phyloP scores from a whole-genome alignment of 2,888 invertebrate genomes.

The Tetropium fuscum region DNA sequence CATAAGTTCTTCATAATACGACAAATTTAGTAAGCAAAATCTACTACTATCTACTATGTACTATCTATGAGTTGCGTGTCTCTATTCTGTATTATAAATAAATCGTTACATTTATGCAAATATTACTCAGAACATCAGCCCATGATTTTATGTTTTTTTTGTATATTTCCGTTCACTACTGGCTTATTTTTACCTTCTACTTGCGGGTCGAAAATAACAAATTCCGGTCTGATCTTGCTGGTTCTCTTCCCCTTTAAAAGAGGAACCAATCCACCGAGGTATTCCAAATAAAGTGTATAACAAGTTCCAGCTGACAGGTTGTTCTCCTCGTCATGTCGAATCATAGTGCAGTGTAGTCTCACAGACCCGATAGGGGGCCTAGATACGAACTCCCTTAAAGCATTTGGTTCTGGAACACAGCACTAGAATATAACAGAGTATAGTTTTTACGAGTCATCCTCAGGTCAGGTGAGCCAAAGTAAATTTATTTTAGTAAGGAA shows the following conservation, averaged over 20 bases:
- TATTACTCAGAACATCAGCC: too few relatives aligned
- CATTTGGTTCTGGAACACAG: constrained; percentile 91
- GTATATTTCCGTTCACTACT: too few relatives aligned
- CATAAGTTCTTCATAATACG: too few relatives aligned
- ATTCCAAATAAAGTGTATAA: constrained; percentile 93
- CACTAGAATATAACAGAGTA: constrained; percentile 74
- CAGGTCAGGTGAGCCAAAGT: too few relatives aligned
- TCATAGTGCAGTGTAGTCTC: constrained; percentile 97
- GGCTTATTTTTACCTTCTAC: constrained; percentile 81
- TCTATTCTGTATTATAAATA: too few relatives aligned
- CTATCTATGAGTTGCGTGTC: too few relatives aligned
- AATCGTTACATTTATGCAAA: too few relatives aligned
- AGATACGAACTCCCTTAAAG: constrained; percentile 92
- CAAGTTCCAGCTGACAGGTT: constrained; percentile 78
- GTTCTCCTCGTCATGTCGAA: constrained; percentile 89
- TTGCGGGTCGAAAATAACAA: constrained; percentile 96
- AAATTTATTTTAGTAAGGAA: too few relatives aligned
- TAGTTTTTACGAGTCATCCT: not conserved
- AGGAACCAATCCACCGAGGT: constrained; percentile 96
- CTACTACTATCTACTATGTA: too few relatives aligned
- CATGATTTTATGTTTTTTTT: too few relatives aligned
- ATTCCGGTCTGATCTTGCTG: constrained; percentile 97
- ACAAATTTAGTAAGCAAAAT: too few relatives aligned
- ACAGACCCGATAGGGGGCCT: constrained; percentile 87
- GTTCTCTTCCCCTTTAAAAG: constrained; percentile 94